phyloP scores from a whole-genome alignment of 2,113 vertebrate species.

The Hydropotes inermis region DNA sequence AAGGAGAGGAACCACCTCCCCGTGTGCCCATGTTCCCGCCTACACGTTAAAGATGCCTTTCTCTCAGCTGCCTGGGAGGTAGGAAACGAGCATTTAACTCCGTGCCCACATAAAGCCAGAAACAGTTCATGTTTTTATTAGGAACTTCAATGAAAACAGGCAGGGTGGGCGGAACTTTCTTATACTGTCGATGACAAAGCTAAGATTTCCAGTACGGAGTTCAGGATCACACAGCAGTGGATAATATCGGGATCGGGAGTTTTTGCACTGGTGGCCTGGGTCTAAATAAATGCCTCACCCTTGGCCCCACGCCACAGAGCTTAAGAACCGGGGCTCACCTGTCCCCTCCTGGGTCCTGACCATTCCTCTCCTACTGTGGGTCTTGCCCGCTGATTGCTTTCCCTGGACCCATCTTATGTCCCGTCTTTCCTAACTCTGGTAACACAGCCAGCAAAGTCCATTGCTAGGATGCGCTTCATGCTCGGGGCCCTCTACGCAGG shows the following conservation, averaged over 20 bases:
- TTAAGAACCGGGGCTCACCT: rapidly evolving
- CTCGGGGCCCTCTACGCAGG: rapidly evolving
- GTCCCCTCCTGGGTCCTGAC: background rate
- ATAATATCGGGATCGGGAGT: background rate
- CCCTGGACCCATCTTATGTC: background rate
- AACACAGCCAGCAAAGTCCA: background rate
- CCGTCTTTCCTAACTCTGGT: background rate
- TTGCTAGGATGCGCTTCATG: background rate
- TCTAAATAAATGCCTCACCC: rapidly evolving
- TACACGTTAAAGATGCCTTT: background rate
- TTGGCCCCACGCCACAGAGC: rapidly evolving
- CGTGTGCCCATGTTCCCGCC: rapidly evolving
- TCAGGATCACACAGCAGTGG: background rate
- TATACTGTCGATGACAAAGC: background rate
- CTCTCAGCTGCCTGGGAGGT: background rate
- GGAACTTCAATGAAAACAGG: background rate
- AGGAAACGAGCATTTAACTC: background rate
- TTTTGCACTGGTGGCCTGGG: no score
- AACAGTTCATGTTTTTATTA: background rate
- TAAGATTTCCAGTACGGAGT: background rate
- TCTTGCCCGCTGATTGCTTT: background rate
- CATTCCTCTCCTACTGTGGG: rapidly evolving
- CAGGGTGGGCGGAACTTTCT: background rate
- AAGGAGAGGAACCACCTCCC: background rate
- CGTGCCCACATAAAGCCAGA: background rate